phyloP scores from a whole-genome alignment of 2,113 vertebrate species.

The Nyctibius bracteatus region DNA sequence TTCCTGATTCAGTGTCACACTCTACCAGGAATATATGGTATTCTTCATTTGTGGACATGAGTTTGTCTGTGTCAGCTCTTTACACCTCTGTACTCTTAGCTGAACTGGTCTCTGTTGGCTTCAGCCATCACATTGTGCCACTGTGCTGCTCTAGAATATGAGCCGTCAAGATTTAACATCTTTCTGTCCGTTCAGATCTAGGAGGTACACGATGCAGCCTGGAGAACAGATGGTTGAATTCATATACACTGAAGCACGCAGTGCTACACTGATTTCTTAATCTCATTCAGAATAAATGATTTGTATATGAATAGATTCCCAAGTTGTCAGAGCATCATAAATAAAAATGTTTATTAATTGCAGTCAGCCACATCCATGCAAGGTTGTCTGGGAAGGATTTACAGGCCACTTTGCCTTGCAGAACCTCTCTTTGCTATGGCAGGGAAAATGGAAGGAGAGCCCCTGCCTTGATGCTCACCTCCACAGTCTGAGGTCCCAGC shows the following conservation, averaged over 20 bases:
- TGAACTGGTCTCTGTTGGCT: background rate
- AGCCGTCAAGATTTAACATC: constrained; percentile 40
- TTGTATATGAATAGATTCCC: constrained; percentile 54
- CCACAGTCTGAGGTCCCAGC: background rate
- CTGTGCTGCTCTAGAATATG: background rate
- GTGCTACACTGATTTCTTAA: constrained; percentile 53
- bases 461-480: background rate
- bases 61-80: background rate
- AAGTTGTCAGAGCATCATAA: constrained; percentile 46
- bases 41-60: background rate
- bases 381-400: constrained; percentile 35
- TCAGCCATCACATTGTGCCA: background rate
- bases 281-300: constrained; percentile 55
- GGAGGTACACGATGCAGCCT: background rate
- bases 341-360: constrained; percentile 51
- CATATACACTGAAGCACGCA: constrained; percentile 18
- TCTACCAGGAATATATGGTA: background rate
- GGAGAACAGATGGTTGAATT: constrained; percentile 57
- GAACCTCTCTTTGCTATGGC: background rate
- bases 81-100: background rate
- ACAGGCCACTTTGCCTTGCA: background rate
- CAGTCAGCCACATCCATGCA: constrained; percentile 14
- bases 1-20: background rate
- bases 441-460: background rate
- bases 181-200: constrained; percentile 36